These are phyloP conservation scores for Meandrusa payeni DNA, from an alignment of 2,888 invertebrate species.

Conservation along the genomic window DNA sequence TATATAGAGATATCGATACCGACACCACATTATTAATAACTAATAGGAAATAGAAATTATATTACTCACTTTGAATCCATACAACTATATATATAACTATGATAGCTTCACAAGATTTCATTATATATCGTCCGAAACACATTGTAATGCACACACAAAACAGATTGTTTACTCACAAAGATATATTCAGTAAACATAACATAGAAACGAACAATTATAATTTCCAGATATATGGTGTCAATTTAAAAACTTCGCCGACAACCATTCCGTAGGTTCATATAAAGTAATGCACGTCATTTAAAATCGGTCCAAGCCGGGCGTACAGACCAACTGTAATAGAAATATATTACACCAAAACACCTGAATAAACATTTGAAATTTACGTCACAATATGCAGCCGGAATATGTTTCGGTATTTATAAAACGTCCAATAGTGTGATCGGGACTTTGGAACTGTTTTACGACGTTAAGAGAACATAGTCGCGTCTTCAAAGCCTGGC, in stretches of 20 bases:
- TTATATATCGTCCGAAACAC: constrained; percentile 31
- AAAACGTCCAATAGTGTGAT: no score
- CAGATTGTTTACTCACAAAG: not conserved
- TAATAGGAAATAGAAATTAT: no score
- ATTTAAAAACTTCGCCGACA: no score
- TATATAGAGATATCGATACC: no score
- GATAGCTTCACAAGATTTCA: constrained; percentile 43
- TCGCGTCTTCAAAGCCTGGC: constrained; percentile 30
- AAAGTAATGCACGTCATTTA: no score
- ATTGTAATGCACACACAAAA: constrained; percentile 1
- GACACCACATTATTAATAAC: no score
- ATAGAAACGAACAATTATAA: no score
- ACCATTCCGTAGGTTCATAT: no score
- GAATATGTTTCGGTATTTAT: no score
- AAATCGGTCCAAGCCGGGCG: no score
- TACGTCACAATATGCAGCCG: constrained; percentile 8
- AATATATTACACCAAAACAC: constrained; percentile 12
- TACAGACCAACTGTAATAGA: not conserved
- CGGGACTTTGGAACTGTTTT: no score
- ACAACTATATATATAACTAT: constrained; percentile 36
- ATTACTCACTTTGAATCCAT: constrained; percentile 49
- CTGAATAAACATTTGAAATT: constrained; percentile 41
- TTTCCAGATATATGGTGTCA: no score
- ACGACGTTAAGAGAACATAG: not conserved
- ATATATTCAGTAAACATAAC: not conserved